phyloP scores from a whole-genome alignment of 2,113 vertebrate species.

The Platichthys stellatus region DNA sequence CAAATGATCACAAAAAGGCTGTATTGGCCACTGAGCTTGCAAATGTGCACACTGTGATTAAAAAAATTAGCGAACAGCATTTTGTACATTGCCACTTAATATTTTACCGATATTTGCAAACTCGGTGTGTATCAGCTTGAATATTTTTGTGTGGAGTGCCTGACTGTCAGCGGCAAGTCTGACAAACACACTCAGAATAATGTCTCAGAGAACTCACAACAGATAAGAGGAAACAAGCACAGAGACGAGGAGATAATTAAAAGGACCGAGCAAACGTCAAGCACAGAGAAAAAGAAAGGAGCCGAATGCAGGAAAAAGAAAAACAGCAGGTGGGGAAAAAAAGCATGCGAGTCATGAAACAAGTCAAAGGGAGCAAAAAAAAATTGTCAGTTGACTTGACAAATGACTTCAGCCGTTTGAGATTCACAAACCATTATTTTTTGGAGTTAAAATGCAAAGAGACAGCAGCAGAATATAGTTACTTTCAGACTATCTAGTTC shows the following conservation, averaged over 20 bases:
- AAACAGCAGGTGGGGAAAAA: slow-evolving; percentile 40
- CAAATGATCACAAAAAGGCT: slow-evolving; percentile 57
- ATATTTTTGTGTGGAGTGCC: background rate
- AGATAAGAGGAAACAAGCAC: slow-evolving; percentile 6
- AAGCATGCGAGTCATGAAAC: slow-evolving; percentile 34
- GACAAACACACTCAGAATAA: background rate
- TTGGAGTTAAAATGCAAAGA: slow-evolving; percentile 1
- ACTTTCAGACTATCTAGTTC: background rate
- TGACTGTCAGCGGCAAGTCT: background rate
- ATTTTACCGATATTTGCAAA: background rate
- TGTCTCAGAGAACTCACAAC: background rate
- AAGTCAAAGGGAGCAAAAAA: background rate
- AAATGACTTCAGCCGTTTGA: background rate
- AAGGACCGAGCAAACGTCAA: slow-evolving; percentile 14
- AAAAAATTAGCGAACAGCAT: background rate
- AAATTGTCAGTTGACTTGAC: slow-evolving; percentile 10
- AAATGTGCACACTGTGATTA: slow-evolving; percentile 13
- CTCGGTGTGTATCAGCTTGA: background rate
- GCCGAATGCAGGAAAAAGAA: background rate
- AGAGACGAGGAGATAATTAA: slow-evolving; percentile 27
- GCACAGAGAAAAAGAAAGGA: background rate
- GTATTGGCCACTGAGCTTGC: slow-evolving; percentile 35
- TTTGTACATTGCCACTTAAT: background rate
- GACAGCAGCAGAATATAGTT: background rate
- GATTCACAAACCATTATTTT: background rate